Evolutionary conservation across 2,797 vertebrate species (phyloP).

Genomic region (Adrianichthys oophorus): DNA sequence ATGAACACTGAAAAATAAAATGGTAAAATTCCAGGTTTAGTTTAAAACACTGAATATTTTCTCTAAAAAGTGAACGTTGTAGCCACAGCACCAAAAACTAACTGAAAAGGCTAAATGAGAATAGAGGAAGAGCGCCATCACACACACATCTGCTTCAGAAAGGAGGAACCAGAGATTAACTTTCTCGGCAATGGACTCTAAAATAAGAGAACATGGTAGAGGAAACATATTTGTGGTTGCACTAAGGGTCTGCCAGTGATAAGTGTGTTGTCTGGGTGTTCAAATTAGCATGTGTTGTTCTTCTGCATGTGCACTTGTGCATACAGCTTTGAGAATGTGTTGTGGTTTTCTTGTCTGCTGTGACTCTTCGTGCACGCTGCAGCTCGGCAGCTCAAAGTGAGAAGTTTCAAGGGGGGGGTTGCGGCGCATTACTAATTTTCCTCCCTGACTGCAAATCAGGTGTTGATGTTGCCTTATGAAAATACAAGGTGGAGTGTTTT

Average conservation of each 20-base stretch:
- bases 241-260: constrained; percentile 37
- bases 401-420: neutral
- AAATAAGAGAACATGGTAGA: constrained; percentile 78
- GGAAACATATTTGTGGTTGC: constrained; percentile 64
- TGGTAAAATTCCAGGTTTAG: no score
- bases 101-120: constrained; percentile 21
- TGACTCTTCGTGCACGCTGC: constrained; percentile 25
- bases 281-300: constrained; percentile 18
- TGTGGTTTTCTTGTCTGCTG: constrained; percentile 48
- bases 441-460: constrained; percentile 2
- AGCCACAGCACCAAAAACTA: constrained; percentile 42
- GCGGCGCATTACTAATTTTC: constrained; percentile 6
- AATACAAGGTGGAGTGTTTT: neutral
- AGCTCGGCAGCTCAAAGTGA: constrained; percentile 21
- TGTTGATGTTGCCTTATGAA: neutral
- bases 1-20: no score
- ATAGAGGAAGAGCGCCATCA: constrained; percentile 33
- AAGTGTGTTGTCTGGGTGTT: constrained; percentile 15
- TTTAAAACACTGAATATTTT: neutral
- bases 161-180: constrained; percentile 74
- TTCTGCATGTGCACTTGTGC: constrained; percentile 33
- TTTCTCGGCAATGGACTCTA: constrained; percentile 73
- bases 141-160: constrained; percentile 73
- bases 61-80: constrained; percentile 13
- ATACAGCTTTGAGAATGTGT: constrained; percentile 28